Percentiles rank a stretch among this genome's conserved stretches.
These are phyloP conservation scores for Drosophila ogumai DNA, from an alignment of 1,140 invertebrate species.

Conservation along the genomic window DNA sequence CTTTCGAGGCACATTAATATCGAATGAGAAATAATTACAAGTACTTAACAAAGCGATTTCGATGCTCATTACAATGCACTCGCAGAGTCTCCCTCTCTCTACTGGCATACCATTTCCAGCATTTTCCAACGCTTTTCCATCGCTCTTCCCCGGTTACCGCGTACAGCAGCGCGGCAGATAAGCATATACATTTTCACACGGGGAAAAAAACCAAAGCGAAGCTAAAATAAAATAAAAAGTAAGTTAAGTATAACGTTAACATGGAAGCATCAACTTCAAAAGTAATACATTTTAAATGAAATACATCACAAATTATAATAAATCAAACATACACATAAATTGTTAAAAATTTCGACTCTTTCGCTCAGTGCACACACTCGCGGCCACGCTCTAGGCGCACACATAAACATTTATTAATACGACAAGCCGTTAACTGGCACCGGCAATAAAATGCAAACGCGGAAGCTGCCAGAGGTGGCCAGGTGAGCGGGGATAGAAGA, in stretches of 20 bases:
- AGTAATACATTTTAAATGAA: too few relatives aligned
- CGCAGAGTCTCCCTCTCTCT: not conserved
- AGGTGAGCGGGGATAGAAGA: not conserved
- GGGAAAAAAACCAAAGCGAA: not conserved
- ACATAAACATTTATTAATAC: conserved; percentile 49
- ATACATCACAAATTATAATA: not conserved
- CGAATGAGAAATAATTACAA: conserved; percentile 57
- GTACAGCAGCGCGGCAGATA: not conserved
- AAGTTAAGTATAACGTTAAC: not conserved
- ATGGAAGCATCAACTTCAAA: not conserved
- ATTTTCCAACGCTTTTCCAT: too few relatives aligned
- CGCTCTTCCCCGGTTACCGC: not conserved
- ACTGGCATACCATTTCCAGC: not conserved
- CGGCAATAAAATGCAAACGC: conserved; percentile 41
- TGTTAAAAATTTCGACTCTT: not conserved
- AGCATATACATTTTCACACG: not conserved
- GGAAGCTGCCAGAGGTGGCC: not conserved
- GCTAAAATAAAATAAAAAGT: not conserved
- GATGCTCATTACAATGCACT: conserved; percentile 44
- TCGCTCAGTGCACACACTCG: conserved; percentile 11
- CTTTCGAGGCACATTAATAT: conserved; percentile 48
- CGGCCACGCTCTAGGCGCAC: conserved; percentile 3
- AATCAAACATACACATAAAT: not conserved
- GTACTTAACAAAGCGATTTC: conserved; percentile 50
- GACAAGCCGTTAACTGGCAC: conserved; percentile 37